Evolutionary conservation across 2,888 invertebrate genomes (phyloP), one percentile per base, ranked within the genome.

Genomic region (Plagiodera versicolora): DNA sequence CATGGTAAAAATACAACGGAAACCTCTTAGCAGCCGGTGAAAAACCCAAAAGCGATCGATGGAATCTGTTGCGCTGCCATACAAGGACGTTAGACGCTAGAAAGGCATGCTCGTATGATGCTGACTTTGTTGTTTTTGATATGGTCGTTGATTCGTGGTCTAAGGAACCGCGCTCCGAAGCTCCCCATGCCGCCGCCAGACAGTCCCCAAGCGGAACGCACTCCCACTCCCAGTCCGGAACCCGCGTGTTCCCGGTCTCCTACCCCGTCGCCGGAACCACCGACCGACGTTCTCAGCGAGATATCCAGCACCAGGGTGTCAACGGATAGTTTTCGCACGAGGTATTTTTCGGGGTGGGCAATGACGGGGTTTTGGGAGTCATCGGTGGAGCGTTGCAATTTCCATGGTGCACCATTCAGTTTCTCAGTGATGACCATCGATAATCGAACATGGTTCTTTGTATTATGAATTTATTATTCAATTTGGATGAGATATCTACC

Each of bases 141-240:
- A 81, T 86, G 86, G 86, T 83, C 85, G 74, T 82, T 83, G 69
- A 84, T 85, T 75, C 85, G 86, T 77, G 85, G 84, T 80, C 80
- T 86, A 51, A 79, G 74, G 70, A 77, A 76, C 63, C 69, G 72
- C 55, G 62, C 64, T 52, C 66, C 64, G 49, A 67, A 65, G 19
- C 62, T 71, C 63, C 50, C 49, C 65, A 55, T 30, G 18, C 30
- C 28, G 46, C 35, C 52, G 46, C 32, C 20, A 14, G 16, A 32
- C 60, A 55, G 56, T 19, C 62, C 62, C 18, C 58, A 52, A 53
- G 64, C 61, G 30, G 62, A 61, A 48, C 60, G 60, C 49, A 61
- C 81, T 61, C 82, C 73, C 79, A 81, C 72, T 73, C 82, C 62
- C 54, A 72, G 69, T 74, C 81, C 65, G 19, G 74, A 74, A 24